Evolutionary conservation across 1,140 invertebrate genomes (phyloP).

Genomic region (Papilio glaucus): DNA sequence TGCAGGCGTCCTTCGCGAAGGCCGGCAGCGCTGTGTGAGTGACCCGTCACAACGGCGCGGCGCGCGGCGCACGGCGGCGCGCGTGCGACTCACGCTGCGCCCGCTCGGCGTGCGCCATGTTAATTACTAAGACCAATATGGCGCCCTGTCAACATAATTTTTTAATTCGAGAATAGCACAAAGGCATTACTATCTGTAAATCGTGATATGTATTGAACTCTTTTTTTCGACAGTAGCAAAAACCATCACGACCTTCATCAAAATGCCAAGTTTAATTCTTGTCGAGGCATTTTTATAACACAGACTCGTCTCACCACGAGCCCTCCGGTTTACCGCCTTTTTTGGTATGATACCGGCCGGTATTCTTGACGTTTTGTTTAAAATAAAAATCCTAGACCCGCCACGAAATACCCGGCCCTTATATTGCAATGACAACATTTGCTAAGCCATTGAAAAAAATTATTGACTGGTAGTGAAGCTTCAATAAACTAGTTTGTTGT

Average conservation of each 20-base stretch:
- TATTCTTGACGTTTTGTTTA: slow-evolving; percentile 62
- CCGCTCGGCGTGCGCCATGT: slow-evolving; percentile 66
- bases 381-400: slow-evolving; percentile 77
- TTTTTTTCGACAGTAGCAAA: slow-evolving; percentile 57
- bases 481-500: slow-evolving; percentile 62
- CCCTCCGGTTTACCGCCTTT: slow-evolving; percentile 65
- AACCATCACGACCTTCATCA: slow-evolving; percentile 64
- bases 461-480: slow-evolving; percentile 52
- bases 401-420: slow-evolving; percentile 72
- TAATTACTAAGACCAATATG: slow-evolving; percentile 80
- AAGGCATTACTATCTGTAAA: slow-evolving; percentile 70
- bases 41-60: slow-evolving; percentile 64
- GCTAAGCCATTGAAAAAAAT: slow-evolving; percentile 66
- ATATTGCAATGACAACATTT: slow-evolving; percentile 75
- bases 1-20: slow-evolving; percentile 73
- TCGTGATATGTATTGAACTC: slow-evolving; percentile 59
- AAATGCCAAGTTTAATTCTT: slow-evolving; percentile 74
- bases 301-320: slow-evolving; percentile 59
- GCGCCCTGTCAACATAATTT: slow-evolving; percentile 76
- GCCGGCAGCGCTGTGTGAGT: slow-evolving; percentile 71
- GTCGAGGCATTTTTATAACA: slow-evolving; percentile 59
- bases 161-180: slow-evolving; percentile 72
- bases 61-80: slow-evolving; percentile 39
- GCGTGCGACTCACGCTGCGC: slow-evolving; percentile 63
- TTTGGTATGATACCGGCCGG: slow-evolving; percentile 68